Base-by-base conservation (phyloP, 2,888 invertebrate genomes). In the Drosophila eohydei region DNA sequence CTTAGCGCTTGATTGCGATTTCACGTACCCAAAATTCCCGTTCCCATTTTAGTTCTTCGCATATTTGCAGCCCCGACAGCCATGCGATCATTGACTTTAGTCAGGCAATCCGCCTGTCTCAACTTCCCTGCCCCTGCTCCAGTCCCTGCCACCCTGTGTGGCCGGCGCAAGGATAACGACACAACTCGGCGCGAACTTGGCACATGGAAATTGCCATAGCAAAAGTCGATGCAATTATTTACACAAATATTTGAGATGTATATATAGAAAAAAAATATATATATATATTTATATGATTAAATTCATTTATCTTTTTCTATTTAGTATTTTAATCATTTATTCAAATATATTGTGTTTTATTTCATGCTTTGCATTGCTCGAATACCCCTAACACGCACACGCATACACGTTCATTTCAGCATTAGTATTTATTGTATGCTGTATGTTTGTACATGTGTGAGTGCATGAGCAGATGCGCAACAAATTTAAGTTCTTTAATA, bases 1-100 rank as follows among this genome's bases (percentile, higher is more conserved):
- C 85, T 75, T 72, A 63, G 85, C 81, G 74, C 82, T 71, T 80
- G 87, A 83, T 83, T 83, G 73, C 87, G 87, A 83, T 83, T 83
- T 87, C 68, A 75, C 80, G 75, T 78, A 73, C 44, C 55, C 55
- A 32, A 48, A 16, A 12, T 58, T 58, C 48, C 46, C 60, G 30
- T 70, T 55, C 57, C 57, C 57, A 65, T 74, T 77, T 74, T 60
- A 68, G 30, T 68, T 67, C 52, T 76, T 76, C 77, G 63, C 75
- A 76, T 76, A 72, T 76, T 71, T 68, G 56, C 70, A 48, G 62
- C 55, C 34, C 60, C 80, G 72, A 66, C 72, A 74, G 80, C 88
- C 88, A 83, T 88, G 85, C 85, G 85, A 85, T 85, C 85, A 88
- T 85, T 85, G 85, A 88, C 85, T 85, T 67, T 81, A 74, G 81